Percentiles rank a stretch among this genome's conserved stretches.
These are phyloP conservation scores for Agapetus fuscipes DNA, from an alignment of 2,888 invertebrate genomes.

Conservation along the genomic window DNA sequence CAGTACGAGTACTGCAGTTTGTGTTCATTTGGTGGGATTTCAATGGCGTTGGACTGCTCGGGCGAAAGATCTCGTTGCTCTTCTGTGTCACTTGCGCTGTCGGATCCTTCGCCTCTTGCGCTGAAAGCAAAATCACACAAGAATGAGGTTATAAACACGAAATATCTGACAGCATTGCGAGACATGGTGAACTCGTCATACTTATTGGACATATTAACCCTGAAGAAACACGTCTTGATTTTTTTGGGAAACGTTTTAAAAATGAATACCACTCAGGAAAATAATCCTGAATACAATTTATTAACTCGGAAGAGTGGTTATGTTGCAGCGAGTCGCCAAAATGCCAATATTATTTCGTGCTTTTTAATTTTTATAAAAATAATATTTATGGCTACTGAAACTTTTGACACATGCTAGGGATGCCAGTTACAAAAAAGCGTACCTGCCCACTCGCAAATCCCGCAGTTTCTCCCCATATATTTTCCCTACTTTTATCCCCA, in stretches of 20 bases:
- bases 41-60: slow-evolving; percentile 36
- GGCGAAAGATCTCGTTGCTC: slow-evolving; percentile 10
- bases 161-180: neutral
- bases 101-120: slow-evolving; percentile 17
- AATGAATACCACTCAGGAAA: slow-evolving; percentile 8
- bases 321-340: too few species aligned
- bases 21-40: slow-evolving; percentile 79
- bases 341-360: too few species aligned
- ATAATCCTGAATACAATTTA: too few species aligned
- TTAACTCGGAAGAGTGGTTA: too few species aligned
- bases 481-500: too few species aligned
- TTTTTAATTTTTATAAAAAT: too few species aligned
- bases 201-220: slow-evolving; percentile 18
- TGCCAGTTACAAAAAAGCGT: too few species aligned
- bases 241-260: slow-evolving; percentile 12
- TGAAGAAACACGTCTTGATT: slow-evolving; percentile 17
- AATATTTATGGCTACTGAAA: too few species aligned
- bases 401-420: too few species aligned
- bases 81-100: slow-evolving; percentile 15
- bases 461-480: too few species aligned
- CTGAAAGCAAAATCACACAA: slow-evolving; percentile 13
- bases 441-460: too few species aligned
- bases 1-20: slow-evolving; percentile 89
- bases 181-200: slow-evolving; percentile 5
- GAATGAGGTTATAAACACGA: slow-evolving; percentile 14